phyloP scores from a whole-genome alignment of 2,888 invertebrate species.

The Pantelozetes paolii region DNA sequence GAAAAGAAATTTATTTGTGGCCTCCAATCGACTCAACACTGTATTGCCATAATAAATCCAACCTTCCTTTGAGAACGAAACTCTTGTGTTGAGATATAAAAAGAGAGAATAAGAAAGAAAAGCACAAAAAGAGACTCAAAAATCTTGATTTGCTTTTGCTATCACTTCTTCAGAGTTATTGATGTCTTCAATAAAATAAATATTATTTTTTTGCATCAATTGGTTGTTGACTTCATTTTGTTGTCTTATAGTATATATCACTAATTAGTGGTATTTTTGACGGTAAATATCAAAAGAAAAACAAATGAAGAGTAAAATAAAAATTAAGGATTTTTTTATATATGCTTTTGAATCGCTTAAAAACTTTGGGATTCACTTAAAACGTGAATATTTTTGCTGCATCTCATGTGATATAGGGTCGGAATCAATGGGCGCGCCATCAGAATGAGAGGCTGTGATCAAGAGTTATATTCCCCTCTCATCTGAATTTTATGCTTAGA shows the following conservation, averaged over 20 bases:
- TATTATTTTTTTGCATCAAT: neutral
- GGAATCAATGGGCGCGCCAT: neutral
- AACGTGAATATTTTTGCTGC: too few relatives aligned
- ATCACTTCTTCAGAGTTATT: too few relatives aligned
- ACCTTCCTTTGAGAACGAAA: too few relatives aligned
- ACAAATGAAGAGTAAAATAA: neutral
- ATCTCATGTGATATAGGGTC: constrained; percentile 1
- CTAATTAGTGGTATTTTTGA: constrained; percentile 7
- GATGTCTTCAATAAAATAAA: neutral
- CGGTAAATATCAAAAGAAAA: neutral
- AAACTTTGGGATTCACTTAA: neutral
- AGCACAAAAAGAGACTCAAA: too few relatives aligned
- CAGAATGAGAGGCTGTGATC: neutral
- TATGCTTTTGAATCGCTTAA: neutral
- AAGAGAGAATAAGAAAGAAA: too few relatives aligned
- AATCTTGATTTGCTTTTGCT: too few relatives aligned
- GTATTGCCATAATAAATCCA: too few relatives aligned
- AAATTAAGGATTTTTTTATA: neutral
- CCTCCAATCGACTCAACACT: too few relatives aligned
- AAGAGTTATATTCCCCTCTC: too few relatives aligned
- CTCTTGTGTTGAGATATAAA: too few relatives aligned
- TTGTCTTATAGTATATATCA: neutral
- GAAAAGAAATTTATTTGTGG: too few relatives aligned
- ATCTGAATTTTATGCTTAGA: too few relatives aligned
- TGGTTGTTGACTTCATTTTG: constrained; percentile 13